Percentiles rank a stretch among this genome's conserved stretches.
These are phyloP conservation scores for Eciton burchellii DNA, from an alignment of 1,140 invertebrate species.

Conservation along the genomic window DNA sequence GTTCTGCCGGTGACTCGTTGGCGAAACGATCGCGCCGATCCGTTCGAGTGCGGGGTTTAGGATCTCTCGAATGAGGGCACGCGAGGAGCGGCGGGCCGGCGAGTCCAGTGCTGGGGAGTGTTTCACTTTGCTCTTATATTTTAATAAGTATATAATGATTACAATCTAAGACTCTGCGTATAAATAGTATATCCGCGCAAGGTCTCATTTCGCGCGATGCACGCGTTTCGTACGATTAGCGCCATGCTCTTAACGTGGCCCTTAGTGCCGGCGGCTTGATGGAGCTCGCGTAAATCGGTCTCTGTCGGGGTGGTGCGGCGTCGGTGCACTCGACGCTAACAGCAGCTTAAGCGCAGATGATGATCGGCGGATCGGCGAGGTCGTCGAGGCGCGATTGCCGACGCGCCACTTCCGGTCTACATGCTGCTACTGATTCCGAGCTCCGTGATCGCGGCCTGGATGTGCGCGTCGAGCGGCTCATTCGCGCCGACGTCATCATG, in stretches of 20 bases:
- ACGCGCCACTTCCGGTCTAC: conserved; percentile 72
- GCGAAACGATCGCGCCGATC: background rate
- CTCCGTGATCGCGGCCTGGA: conserved; percentile 86
- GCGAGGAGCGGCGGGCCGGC: background rate
- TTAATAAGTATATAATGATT: conserved; percentile 75
- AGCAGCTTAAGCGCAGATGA: conserved; percentile 70
- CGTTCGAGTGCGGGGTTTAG: background rate
- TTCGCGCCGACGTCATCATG: conserved; percentile 88
- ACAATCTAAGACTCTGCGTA: conserved; percentile 75
- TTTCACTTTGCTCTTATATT: conserved; percentile 70
- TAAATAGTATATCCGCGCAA: conserved; percentile 73
- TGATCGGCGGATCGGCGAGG: conserved; percentile 54
- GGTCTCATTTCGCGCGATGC: conserved; percentile 46
- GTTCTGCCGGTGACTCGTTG: too few species aligned
- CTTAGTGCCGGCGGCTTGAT: conserved; percentile 65
- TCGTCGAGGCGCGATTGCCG: conserved; percentile 44
- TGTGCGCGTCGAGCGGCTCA: conserved; percentile 88
- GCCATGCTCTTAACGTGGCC: conserved; percentile 59
- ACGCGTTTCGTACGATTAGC: conserved; percentile 68
- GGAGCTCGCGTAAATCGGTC: conserved; percentile 53
- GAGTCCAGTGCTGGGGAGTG: conserved; percentile 49
- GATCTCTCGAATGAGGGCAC: conserved; percentile 16
- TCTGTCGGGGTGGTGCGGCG: conserved; percentile 54
- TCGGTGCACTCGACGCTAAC: conserved; percentile 68
- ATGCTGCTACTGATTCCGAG: conserved; percentile 78